Percentiles rank a stretch among this genome's conserved stretches.
phyloP scores from a whole-genome alignment of 2,113 vertebrate species.

The Mungos mungo region DNA sequence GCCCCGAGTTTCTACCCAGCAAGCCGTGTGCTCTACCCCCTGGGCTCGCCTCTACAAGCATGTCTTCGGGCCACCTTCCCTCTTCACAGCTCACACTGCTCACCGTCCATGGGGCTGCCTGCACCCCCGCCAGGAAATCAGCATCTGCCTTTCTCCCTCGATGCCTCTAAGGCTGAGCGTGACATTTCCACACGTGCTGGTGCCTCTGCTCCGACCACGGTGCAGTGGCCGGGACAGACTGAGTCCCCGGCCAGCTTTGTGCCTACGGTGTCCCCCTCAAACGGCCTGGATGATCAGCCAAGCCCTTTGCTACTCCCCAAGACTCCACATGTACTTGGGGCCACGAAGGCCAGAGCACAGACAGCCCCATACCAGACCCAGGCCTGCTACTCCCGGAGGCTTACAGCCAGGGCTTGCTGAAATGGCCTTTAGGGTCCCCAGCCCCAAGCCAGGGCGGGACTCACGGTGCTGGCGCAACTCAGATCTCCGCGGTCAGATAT shows the following conservation, averaged over 20 bases:
- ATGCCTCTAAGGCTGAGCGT: accelerated
- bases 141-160: accelerated
- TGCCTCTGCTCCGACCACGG: background rate
- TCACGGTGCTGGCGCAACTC: background rate
- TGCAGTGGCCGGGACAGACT: background rate
- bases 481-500: background rate
- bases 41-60: accelerated
- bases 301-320: background rate
- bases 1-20: background rate
- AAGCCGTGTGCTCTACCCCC: too few relatives aligned
- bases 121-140: background rate
- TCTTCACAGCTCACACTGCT: background rate
- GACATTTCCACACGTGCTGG: accelerated
- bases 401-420: background rate
- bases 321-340: accelerated
- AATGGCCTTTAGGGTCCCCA: background rate
- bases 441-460: background rate
- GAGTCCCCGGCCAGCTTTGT: background rate
- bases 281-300: background rate
- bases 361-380: background rate
- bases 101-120: background rate
- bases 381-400: background rate
- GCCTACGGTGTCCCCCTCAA: background rate
- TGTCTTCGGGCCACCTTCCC: background rate
- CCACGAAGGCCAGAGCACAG: accelerated